Percentiles rank a stretch among this genome's conserved stretches.
phyloP scores from a whole-genome alignment of 2,113 vertebrate genomes.

The Macquaria australasica region DNA sequence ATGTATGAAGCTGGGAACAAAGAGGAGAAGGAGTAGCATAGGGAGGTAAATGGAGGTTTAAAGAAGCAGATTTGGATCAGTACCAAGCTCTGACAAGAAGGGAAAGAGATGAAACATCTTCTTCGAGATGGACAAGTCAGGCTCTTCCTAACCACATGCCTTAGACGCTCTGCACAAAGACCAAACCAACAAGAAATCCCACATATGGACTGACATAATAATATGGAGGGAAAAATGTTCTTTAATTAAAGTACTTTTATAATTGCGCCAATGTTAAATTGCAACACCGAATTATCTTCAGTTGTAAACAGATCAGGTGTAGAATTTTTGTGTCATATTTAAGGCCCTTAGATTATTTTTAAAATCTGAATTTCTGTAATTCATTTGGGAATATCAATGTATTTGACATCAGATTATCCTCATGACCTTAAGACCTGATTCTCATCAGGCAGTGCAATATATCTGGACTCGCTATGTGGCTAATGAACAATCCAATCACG shows the following conservation, averaged over 20 bases:
- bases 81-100: slow-evolving; percentile 24
- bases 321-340: background rate
- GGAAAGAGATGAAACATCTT: background rate
- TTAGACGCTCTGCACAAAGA: background rate
- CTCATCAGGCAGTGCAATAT: background rate
- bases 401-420: slow-evolving; percentile 31
- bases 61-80: slow-evolving; percentile 22
- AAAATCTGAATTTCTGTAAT: slow-evolving; percentile 6
- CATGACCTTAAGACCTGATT: slow-evolving; percentile 5
- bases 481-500: slow-evolving; percentile 58
- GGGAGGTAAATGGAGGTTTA: slow-evolving; percentile 10
- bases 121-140: background rate
- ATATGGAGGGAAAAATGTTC: background rate
- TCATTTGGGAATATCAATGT: background rate
- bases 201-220: slow-evolving; percentile 34
- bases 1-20: background rate
- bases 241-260: slow-evolving; percentile 35
- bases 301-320: background rate
- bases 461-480: slow-evolving; percentile 17
- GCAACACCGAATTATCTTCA: slow-evolving; percentile 20
- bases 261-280: slow-evolving; percentile 30
- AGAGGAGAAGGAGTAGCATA: background rate
- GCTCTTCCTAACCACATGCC: background rate
- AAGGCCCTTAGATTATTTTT: background rate
- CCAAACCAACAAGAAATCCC: background rate